A percentile compares a stretch with the other conserved stretches of the same genome.
Conservation (phyloP, 2,888 invertebrate genomes). For the Barypeithes pellucidus region DNA sequence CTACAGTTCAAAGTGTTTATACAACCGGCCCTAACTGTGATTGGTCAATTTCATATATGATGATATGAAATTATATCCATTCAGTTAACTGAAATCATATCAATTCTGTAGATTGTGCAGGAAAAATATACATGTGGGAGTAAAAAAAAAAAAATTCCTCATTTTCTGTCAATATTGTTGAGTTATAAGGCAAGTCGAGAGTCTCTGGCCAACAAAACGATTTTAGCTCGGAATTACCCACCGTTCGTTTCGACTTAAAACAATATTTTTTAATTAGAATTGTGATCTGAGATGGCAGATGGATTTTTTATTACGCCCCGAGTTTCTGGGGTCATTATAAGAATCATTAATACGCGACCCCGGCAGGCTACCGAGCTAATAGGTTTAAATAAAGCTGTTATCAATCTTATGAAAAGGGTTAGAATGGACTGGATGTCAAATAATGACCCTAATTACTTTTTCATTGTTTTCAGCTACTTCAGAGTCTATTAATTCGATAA, state of each 20-base stretch:
- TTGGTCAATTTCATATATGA: no score
- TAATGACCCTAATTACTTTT: background rate
- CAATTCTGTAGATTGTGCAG: no score
- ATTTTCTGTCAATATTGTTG: no score
- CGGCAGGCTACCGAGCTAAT: conserved; percentile 21
- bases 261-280: conserved; percentile 52
- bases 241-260: conserved; percentile 44
- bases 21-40: no score
- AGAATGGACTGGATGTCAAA: conserved; percentile 11
- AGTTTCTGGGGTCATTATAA: conserved; percentile 31
- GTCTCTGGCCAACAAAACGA: no score
- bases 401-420: conserved; percentile 30
- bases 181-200: no score
- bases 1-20: no score
- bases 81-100: no score
- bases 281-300: conserved; percentile 49
- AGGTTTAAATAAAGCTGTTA: conserved; percentile 37
- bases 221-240: no score
- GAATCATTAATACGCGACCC: conserved; percentile 38
- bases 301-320: conserved; percentile 47
- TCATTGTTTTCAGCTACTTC: background rate
- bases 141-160: no score
- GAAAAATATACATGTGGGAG: no score
- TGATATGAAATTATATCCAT: no score
- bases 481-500: background rate